Evolutionary conservation across 2,888 invertebrate genomes (phyloP).

Genomic region (Allophyes oxyacanthae): DNA sequence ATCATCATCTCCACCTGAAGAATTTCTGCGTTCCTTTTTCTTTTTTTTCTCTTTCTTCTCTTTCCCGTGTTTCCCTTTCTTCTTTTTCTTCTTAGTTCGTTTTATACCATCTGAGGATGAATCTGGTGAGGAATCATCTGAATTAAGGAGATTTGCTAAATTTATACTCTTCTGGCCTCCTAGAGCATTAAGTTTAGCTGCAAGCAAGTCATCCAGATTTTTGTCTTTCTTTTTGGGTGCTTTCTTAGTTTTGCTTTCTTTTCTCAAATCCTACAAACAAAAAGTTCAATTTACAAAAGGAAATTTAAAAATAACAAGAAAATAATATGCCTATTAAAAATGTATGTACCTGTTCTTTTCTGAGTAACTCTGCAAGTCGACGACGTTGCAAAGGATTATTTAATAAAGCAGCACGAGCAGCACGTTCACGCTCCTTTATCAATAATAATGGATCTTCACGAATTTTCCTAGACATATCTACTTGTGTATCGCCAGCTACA

Average conservation of each 20-base stretch:
- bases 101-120: constrained; percentile 64
- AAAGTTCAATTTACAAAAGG: constrained; percentile 46
- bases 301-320: background rate
- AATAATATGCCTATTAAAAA: background rate
- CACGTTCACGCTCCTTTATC: constrained; percentile 97
- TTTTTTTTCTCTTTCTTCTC: constrained; percentile 67
- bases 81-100: constrained; percentile 64
- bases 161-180: constrained; percentile 79
- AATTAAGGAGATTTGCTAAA: constrained; percentile 76
- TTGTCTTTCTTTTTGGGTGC: constrained; percentile 81
- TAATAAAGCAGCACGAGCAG: constrained; percentile 94
- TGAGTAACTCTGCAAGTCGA: constrained; percentile 94
- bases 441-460: constrained; percentile 97
- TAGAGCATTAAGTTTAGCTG: constrained; percentile 92
- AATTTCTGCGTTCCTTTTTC: constrained; percentile 55
- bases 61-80: constrained; percentile 69
- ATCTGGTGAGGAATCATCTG: constrained; percentile 74
- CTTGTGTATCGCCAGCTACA: constrained; percentile 90
- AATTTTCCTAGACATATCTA: constrained; percentile 96
- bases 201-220: constrained; percentile 91
- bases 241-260: constrained; percentile 85
- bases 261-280: constrained; percentile 71
- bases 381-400: constrained; percentile 98
- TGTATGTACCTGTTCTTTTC: constrained; percentile 87
- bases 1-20: constrained; percentile 47